A percentile compares a stretch with the other conserved stretches of the same genome.
phyloP scores from a whole-genome alignment of 2,113 vertebrate species.

The Crotophaga sulcirostris region DNA sequence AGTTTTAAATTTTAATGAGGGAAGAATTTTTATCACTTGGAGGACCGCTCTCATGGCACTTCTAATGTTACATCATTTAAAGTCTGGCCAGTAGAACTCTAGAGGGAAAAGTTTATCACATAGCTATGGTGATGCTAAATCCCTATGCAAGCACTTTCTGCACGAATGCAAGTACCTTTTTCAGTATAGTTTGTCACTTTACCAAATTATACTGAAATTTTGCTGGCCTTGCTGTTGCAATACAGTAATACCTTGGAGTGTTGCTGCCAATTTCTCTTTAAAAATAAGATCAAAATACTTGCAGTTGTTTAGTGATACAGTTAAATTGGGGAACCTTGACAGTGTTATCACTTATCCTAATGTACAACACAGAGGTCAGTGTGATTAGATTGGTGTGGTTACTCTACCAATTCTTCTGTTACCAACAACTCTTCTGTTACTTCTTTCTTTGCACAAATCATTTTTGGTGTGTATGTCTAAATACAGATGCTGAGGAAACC shows the following conservation, averaged over 20 bases:
- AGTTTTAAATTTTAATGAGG: slow-evolving; percentile 20
- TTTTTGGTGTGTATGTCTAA: not conserved
- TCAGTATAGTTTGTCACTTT: not conserved
- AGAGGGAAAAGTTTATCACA: not conserved
- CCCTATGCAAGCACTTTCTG: not conserved
- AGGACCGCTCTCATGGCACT: not conserved
- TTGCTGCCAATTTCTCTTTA: not conserved
- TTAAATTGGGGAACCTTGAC: not conserved
- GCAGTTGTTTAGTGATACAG: not conserved
- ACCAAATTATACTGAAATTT: not conserved
- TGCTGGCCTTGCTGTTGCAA: not conserved
- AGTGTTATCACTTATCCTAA: not conserved
- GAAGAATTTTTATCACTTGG: not conserved
- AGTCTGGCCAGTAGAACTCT: not conserved
- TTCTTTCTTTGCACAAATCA: not conserved
- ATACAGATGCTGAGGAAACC: not conserved
- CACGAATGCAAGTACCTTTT: not conserved
- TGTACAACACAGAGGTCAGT: not conserved
- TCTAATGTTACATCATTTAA: not conserved
- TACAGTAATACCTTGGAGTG: not conserved
- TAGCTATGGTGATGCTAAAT: not conserved
- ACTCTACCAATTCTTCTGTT: not conserved
- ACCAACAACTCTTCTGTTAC: not conserved
- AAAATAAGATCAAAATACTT: not conserved
- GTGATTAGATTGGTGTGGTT: not conserved